Evolutionary conservation across 2,888 invertebrate genomes (phyloP), one percentile per base, ranked within the genome.

Genomic region (Trisateles emortualis): DNA sequence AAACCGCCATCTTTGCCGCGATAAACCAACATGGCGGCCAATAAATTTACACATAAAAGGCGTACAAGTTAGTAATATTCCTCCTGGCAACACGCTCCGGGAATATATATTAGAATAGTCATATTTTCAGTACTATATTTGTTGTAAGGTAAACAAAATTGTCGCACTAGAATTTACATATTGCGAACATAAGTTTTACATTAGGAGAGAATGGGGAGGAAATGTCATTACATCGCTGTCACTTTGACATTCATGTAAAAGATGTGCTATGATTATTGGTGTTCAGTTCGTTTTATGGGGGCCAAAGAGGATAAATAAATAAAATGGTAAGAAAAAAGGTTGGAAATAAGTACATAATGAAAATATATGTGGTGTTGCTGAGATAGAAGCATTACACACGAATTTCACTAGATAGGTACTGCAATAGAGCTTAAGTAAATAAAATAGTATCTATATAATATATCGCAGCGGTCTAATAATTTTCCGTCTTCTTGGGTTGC

Each of bases 1-100:
- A 74, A 74, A 66, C 68, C 74, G 42, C 63, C 63, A 62, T 60
- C 59, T 46, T 70, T 63, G 59, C 57, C 57, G 49, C 61, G 59
- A 64, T 60, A 66, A 69, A 68, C 58, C 64, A 74, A 76, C 50
- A 74, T 75, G 74, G 71, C 46, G 60, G 19, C 48, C 43, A 63
- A 75, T 76, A 76, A 74, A 76, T 76, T 68, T 63, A 41, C 48
- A 48, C 75, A 52, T 74, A 67, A 59, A n/a, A 72, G 60, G 67
- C 64, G 45, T 59, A 50, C 68, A 64, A 64, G 70, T 73, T 74
- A 71, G n/a, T 11, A 26, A 76, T 76, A 72, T 75, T 75, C 64
- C 56, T 59, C 57, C 51, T 63, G 50, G 59, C 52, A 59, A 57
- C 60, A 64, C 52, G 59, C 22, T 46, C 16, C 58, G 49, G 43